Evolutionary conservation across 1,140 invertebrate species (phyloP).

Genomic region (Caenorhabditis inopinata): DNA sequence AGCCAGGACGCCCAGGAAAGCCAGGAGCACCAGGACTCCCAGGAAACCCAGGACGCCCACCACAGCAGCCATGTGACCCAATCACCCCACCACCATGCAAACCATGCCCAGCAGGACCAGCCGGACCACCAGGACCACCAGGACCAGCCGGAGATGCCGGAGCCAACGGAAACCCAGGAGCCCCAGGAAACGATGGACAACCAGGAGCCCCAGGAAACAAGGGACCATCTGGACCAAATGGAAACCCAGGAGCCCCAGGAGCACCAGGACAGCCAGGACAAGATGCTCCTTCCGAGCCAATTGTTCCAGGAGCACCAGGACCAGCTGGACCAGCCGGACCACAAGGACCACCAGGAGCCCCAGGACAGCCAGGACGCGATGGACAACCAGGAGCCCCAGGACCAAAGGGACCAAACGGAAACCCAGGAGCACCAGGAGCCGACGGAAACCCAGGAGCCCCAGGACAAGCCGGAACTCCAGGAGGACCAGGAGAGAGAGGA

Average conservation of each 20-base stretch:
- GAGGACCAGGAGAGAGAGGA: slow-evolving; percentile 51
- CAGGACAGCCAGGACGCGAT: slow-evolving; percentile 39
- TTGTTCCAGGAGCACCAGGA: slow-evolving; percentile 42
- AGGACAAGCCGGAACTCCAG: slow-evolving; percentile 29
- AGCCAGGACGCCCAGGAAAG: slow-evolving; percentile 46
- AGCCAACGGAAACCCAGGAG: slow-evolving; percentile 40
- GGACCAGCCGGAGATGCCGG: slow-evolving; percentile 45
- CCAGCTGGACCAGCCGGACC: slow-evolving; percentile 34
- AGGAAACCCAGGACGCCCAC: slow-evolving; percentile 44
- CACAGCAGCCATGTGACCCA: slow-evolving; percentile 40
- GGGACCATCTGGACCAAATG: slow-evolving; percentile 41
- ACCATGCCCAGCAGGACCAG: slow-evolving; percentile 40
- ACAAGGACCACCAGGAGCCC: slow-evolving; percentile 41
- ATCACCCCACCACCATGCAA: slow-evolving; percentile 42
- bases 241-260: slow-evolving; percentile 47
- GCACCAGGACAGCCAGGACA: slow-evolving; percentile 43
- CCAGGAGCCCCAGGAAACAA: slow-evolving; percentile 42
- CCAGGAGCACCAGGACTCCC: slow-evolving; percentile 47
- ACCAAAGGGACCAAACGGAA: slow-evolving; percentile 43
- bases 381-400: slow-evolving; percentile 37
- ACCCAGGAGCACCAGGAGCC: slow-evolving; percentile 35
- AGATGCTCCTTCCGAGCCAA: slow-evolving; percentile 38
- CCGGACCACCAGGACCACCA: slow-evolving; percentile 42
- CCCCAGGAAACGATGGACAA: slow-evolving; percentile 37
- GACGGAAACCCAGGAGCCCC: slow-evolving; percentile 43